Percentiles rank a stretch among this genome's conserved stretches.
These are phyloP conservation scores for Dione juno DNA, from an alignment of 2,888 invertebrate genomes.

Conservation along the genomic window DNA sequence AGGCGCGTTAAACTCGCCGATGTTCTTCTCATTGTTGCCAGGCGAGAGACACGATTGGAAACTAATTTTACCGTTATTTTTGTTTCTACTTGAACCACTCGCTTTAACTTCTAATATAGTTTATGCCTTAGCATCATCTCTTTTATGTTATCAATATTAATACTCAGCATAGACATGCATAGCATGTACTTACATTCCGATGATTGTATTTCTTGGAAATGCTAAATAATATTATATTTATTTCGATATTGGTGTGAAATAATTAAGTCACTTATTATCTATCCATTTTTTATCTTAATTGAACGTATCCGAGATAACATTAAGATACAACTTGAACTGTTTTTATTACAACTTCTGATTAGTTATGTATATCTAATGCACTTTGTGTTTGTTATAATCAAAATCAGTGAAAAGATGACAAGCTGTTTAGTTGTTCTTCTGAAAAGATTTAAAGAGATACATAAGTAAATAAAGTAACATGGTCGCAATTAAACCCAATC, in stretches of 20 bases:
- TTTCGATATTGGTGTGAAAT: not conserved
- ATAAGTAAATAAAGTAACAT: conserved; percentile 8
- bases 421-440: too few relatives aligned
- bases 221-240: conserved; percentile 10
- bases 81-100: conserved; percentile 2
- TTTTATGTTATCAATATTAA: not conserved
- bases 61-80: conserved; percentile 16
- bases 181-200: not conserved
- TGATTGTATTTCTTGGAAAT: conserved; percentile 9
- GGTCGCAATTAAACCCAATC: conserved; percentile 30
- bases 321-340: conserved; percentile 10
- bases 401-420: not conserved
- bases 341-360: conserved; percentile 2
- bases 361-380: not conserved
- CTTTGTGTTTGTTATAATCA: not conserved
- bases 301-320: conserved; percentile 16
- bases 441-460: not conserved
- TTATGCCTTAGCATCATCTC: not conserved
- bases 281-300: conserved; percentile 3
- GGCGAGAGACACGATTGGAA: conserved; percentile 26
- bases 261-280: conserved; percentile 6
- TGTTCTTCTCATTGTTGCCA: conserved; percentile 32
- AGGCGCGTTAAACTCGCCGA: conserved; percentile 37
- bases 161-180: not conserved
- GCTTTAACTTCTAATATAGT: not conserved